Evolutionary conservation across 2,113 vertebrate genomes (phyloP).

Genomic region (Antigone vipio): DNA sequence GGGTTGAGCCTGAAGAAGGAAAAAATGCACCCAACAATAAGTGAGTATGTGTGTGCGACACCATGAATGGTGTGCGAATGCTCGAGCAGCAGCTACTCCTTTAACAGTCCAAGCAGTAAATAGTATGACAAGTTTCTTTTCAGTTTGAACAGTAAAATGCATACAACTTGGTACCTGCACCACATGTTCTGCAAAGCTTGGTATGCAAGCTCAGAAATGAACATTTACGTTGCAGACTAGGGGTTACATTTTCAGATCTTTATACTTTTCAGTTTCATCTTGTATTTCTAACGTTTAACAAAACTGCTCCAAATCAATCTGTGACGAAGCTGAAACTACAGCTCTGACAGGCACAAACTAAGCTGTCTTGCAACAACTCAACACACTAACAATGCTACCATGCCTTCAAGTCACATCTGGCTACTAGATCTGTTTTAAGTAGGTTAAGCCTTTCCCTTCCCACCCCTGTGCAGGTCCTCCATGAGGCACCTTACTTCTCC

Average conservation of each 20-base stretch:
- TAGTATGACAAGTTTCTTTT: not conserved
- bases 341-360: not conserved
- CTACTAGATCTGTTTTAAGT: not conserved
- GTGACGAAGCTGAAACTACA: not conserved
- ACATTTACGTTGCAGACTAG: not conserved
- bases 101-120: not conserved
- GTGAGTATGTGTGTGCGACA: no score
- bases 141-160: not conserved
- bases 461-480: not conserved
- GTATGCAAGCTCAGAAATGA: fast-evolving
- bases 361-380: not conserved
- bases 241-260: not conserved
- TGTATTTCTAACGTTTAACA: not conserved
- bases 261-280: not conserved
- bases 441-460: not conserved
- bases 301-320: not conserved
- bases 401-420: not conserved
- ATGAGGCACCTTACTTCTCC: not conserved
- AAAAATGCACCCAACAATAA: no score
- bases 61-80: no score
- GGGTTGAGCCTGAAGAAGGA: no score
- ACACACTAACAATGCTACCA: not conserved
- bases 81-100: no score
- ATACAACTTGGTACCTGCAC: not conserved
- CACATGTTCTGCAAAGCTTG: not conserved